A percentile compares a stretch with the other conserved stretches of the same genome.
These are phyloP conservation scores for Psilopogon haemacephalus DNA, from an alignment of 2,113 vertebrate species.

Conservation along the genomic window DNA sequence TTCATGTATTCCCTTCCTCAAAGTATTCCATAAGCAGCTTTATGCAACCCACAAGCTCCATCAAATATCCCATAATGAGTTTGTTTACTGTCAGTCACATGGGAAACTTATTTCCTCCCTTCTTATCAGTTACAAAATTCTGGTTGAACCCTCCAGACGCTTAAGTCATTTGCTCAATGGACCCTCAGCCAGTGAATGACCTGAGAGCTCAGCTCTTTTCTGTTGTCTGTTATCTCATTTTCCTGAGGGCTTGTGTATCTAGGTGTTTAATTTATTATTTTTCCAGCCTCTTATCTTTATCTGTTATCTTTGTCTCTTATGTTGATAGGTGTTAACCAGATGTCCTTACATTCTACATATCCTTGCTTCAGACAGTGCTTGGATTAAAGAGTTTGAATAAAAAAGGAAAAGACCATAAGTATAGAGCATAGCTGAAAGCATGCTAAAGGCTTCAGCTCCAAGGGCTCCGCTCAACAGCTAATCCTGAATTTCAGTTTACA, in stretches of 20 bases:
- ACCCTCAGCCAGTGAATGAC: not conserved
- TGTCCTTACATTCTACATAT: not conserved
- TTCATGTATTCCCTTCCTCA: not conserved
- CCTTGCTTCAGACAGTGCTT: not conserved
- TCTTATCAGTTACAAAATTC: not conserved
- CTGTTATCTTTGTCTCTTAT: not conserved
- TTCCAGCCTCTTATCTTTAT: slow-evolving; percentile 11
- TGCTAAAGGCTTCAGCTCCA: not conserved
- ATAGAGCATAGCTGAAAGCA: not conserved
- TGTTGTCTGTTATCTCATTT: slow-evolving; percentile 9
- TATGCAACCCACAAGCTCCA: not conserved
- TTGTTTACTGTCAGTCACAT: not conserved
- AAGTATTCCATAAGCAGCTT: not conserved
- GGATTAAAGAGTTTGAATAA: not conserved
- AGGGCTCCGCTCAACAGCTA: not conserved
- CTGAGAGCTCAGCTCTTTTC: not conserved
- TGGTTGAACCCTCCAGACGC: not conserved
- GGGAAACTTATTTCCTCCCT: not conserved
- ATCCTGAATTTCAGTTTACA: not conserved
- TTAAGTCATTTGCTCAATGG: not conserved
- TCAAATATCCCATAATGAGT: not conserved
- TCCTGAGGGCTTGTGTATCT: not conserved
- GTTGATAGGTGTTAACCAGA: not conserved
- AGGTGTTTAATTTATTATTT: slow-evolving; percentile 30
- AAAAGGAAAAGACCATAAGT: not conserved